Conservation (phyloP, 1,140 invertebrate species). For the Drosophila bocqueti region DNA sequence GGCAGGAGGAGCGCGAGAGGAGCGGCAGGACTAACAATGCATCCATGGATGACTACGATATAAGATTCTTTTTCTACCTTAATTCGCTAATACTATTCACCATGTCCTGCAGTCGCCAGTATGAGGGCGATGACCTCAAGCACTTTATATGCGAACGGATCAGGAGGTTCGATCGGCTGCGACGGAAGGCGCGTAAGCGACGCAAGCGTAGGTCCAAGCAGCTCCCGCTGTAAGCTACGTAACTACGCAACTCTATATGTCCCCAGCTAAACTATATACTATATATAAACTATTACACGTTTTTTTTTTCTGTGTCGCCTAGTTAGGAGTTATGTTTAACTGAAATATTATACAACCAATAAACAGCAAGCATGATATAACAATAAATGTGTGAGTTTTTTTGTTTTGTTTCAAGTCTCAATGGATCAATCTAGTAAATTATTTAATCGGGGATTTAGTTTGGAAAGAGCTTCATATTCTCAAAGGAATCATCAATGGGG, state of each 20-base stretch:
- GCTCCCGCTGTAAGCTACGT: conserved; percentile 3
- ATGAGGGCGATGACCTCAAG: conserved; percentile 74
- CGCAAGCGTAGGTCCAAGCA: conserved; percentile 55
- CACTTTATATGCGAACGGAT: conserved; percentile 73
- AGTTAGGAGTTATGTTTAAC: conserved; percentile 59
- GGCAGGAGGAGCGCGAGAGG: conserved; percentile 10
- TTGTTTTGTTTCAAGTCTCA: not conserved
- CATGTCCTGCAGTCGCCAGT: conserved; percentile 69
- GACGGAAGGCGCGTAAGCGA: conserved; percentile 75
- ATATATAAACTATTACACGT: conserved; percentile 13
- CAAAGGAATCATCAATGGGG: no score
- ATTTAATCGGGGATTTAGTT: no score
- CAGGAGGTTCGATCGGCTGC: conserved; percentile 73
- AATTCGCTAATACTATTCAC: conserved; percentile 79
- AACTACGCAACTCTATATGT: not conserved
- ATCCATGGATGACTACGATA: conserved; percentile 60
- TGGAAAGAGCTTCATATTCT: no score
- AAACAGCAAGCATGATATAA: conserved; percentile 51
- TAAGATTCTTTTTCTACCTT: conserved; percentile 83
- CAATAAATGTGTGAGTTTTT: conserved; percentile 5
- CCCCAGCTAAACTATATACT: conserved; percentile 15
- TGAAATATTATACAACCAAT: conserved; percentile 41
- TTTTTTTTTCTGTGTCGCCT: conserved; percentile 39
- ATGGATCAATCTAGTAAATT: not conserved
- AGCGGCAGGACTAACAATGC: conserved; percentile 4